phyloP scores from a whole-genome alignment of 2,888 invertebrate genomes.

The Antheraea assamensis region DNA sequence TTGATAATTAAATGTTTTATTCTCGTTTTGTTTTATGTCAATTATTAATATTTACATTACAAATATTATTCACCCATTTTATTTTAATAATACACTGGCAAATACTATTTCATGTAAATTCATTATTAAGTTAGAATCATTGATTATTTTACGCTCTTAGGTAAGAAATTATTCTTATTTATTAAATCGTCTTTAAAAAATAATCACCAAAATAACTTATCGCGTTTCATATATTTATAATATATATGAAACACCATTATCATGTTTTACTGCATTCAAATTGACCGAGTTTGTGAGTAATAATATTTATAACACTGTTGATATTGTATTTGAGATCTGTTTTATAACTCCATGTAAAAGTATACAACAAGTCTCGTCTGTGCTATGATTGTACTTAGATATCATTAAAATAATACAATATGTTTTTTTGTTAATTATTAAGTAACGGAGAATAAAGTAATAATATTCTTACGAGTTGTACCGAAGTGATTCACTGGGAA shows the following conservation, averaged over 20 bases:
- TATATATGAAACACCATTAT: neutral
- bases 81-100: neutral
- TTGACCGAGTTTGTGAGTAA: neutral
- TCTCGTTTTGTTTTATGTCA: neutral
- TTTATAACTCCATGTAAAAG: neutral
- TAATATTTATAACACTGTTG: neutral
- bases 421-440: neutral
- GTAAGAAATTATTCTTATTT: too few relatives aligned
- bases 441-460: neutral
- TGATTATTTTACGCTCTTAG: neutral
- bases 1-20: neutral
- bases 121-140: too few relatives aligned
- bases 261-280: neutral
- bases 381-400: constrained; percentile 5
- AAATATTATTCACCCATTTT: neutral
- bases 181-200: too few relatives aligned
- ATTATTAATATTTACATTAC: neutral
- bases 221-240: neutral
- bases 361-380: neutral
- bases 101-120: neutral
- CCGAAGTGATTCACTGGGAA: constrained; percentile 39
- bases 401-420: neutral
- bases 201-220: neutral
- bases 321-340: neutral
- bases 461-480: constrained; percentile 15